These are phyloP conservation scores for Isaurus tuberculatus DNA, from an alignment of 92 coral and sea anemone genomes.

Conservation along the genomic window DNA sequence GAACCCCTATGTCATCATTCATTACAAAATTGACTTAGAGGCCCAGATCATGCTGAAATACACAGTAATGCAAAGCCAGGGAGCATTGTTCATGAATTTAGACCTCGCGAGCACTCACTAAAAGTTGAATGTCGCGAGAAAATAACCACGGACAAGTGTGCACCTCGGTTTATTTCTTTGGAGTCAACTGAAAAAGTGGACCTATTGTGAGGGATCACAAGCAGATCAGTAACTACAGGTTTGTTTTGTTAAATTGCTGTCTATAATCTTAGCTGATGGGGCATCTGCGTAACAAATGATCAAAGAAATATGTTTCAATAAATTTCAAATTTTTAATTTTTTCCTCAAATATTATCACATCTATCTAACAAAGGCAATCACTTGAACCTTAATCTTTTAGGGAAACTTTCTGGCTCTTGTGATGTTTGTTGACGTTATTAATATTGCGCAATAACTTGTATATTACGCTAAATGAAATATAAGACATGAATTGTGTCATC, in stretches of 20 bases:
- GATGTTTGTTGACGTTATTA: no score
- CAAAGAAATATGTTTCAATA: no score
- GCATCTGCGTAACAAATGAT: no score
- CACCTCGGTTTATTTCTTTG: constrained; percentile 49
- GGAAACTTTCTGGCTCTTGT: no score
- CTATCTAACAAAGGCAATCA: no score
- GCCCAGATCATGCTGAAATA: constrained; percentile 20
- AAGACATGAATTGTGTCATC: no score
- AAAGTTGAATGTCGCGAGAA: constrained; percentile 51
- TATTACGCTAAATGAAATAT: no score
- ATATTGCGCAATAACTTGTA: no score
- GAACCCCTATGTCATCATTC: constrained; percentile 38
- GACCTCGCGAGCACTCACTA: constrained; percentile 56
- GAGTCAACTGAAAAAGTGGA: constrained; percentile 48
- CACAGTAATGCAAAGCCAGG: constrained; percentile 54
- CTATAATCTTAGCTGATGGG: not conserved
- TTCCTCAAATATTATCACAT: no score
- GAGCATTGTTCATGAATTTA: constrained; percentile 22
- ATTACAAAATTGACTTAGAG: constrained; percentile 22
- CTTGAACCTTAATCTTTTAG: no score
- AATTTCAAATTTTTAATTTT: no score
- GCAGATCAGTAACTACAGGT: constrained; percentile 52
- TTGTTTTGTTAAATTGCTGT: not conserved
- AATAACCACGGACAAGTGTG: constrained; percentile 16
- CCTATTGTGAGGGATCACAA: constrained; percentile 48